phyloP scores from a whole-genome alignment of 1,140 invertebrate species.

The Drosophila sucinea region DNA sequence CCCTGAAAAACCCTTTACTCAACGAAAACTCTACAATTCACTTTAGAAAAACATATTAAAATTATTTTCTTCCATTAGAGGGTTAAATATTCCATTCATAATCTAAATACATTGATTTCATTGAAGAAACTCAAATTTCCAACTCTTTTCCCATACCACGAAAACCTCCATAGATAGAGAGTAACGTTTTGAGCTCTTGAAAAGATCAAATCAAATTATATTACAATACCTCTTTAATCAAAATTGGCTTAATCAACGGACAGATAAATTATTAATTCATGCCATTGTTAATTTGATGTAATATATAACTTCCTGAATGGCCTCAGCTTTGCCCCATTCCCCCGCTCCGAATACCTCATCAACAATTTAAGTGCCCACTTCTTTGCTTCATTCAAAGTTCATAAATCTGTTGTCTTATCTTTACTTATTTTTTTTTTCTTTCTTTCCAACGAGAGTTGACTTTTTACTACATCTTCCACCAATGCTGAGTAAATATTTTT shows the following conservation, averaged over 20 bases:
- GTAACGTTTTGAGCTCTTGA: too few species aligned
- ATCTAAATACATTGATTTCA: too few species aligned
- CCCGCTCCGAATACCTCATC: neutral
- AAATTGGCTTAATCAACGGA: neutral
- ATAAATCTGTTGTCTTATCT: slow-evolving; percentile 34
- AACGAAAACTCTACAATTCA: too few species aligned
- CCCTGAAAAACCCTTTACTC: too few species aligned
- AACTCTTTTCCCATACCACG: too few species aligned
- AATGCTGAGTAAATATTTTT: slow-evolving; percentile 73
- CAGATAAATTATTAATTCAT: neutral
- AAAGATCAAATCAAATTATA: too few species aligned
- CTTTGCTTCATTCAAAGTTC: slow-evolving; percentile 20
- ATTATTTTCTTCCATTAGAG: too few species aligned
- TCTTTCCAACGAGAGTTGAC: slow-evolving; percentile 26
- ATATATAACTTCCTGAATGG: neutral
- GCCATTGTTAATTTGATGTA: neutral
- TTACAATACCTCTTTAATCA: too few species aligned
- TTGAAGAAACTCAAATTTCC: too few species aligned
- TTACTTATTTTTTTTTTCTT: slow-evolving; percentile 18
- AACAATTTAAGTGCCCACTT: slow-evolving; percentile 10
- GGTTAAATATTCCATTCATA: too few species aligned
- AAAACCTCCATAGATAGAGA: too few species aligned
- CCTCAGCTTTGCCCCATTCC: neutral
- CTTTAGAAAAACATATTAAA: too few species aligned
- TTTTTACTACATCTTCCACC: slow-evolving; percentile 42